Evolutionary conservation across 2,888 invertebrate species (phyloP), one percentile per base, ranked within the genome.

Genomic region (Pyrrhosoma nymphula): DNA sequence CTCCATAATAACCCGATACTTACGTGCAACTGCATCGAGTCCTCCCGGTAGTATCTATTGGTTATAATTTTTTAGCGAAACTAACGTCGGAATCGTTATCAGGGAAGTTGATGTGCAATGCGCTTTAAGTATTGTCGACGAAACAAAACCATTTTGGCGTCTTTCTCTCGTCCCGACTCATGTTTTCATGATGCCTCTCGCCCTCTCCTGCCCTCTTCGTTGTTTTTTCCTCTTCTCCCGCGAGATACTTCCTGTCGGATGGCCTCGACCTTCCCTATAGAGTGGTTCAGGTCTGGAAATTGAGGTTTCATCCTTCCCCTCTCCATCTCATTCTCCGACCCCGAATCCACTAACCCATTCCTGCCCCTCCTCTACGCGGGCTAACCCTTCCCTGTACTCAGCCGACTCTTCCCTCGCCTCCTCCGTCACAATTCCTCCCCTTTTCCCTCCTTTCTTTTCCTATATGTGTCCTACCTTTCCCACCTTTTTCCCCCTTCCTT

Each of bases 231-330:
- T 88, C 47, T 26, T 18, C 55, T 56, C 89, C 89, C 39, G 14
- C 23, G 55, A 47, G 56, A 47, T 56, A 89, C 89, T n/a, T 89
- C 55, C 55, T n/a, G 55, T 23, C 56, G 47, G 23, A 56, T 55
- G 47, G 56, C 89, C 89, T 47, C 56, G n/a, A 82, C 82, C 82
- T 82, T 82, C 82, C 82, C 82, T 30, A 82, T 82, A 82, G 82
- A 82, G 82, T 82, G 82, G 82, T 82, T 82, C 82, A 82, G 82
- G 82, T 35, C 82, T 82, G 82, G 82, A 82, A 82, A 82, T 82
- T 82, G 82, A 82, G 35, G 82, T 82, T 82, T 16, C 75, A 8
- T 20, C 39, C 88, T 0, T 47, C 39, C 35, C 88, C 20, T 6
- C 56, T 10, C 18, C 26, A 16, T 55, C n/a, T n/a, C 18, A 55